Evolutionary conservation across 2,113 vertebrate genomes (phyloP), one percentile per base, ranked within the genome.

Genomic region (Syngnathus typhle): DNA sequence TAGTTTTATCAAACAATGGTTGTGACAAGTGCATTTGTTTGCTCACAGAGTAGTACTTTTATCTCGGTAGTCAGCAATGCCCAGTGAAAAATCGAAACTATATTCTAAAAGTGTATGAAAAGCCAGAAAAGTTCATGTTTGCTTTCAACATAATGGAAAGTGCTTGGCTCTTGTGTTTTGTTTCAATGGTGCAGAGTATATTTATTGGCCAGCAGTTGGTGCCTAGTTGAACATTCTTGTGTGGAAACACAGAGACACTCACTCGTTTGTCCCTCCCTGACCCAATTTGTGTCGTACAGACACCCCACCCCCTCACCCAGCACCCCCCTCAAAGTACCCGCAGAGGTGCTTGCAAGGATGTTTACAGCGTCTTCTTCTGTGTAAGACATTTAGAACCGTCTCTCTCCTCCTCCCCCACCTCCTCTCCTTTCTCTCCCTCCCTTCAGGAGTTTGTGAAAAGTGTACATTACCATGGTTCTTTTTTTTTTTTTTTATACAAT

Each of bases 391-490:
- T 88, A 91, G 88, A 86, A 78, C 79, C 80, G 83, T 76, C 75
- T 63, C 36, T 66, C 60, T 75, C 76, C 75, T 37, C 56, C 74
- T 75, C 79, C 78, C 74, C 70, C 75, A 74, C 76, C 74, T 61
- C 79, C 71, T 79, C 70, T 43, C 41, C 41, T 43, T 12, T 43
- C 12, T 81, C 68, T 82, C 85, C 82, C 81, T 91, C 92, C 90
- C 88, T 88, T 88, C 89, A 89, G 85, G 85, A 87, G 87, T 89
- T 88, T 89, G 88, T 96, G 93, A 95, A 95, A 97, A 95, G 94
- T 95, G 93, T 97, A 95, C 93, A 98, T 93, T 94, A 93, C 91
- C 93, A 87, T 93, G 91, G 93, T 95, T 93, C 92, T 94, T 95
- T 93, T 95, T 62, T 23, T 94, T 95, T 94, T 95, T 62, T 23